These are phyloP conservation scores for Phalanger gymnotis DNA, from an alignment of 2,797 vertebrate species.

Conservation along the genomic window DNA sequence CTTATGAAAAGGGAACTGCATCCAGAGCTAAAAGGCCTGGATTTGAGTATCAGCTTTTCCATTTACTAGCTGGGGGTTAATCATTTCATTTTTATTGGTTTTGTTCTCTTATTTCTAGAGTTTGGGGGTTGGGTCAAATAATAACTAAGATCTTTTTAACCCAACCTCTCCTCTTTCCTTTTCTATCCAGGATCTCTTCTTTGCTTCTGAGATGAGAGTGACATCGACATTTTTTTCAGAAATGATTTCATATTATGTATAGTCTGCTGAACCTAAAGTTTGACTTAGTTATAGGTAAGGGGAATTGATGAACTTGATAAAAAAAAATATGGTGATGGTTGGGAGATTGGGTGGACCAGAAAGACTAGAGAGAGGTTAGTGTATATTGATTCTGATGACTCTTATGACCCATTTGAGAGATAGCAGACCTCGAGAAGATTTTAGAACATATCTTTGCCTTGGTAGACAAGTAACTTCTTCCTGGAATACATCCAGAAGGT, in stretches of 20 bases:
- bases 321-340: background rate
- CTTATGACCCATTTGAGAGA: background rate
- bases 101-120: too few species aligned
- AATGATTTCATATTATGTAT: background rate
- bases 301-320: background rate
- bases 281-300: background rate
- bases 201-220: background rate
- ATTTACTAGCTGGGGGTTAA: too few species aligned
- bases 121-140: too few species aligned
- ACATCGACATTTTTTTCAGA: background rate
- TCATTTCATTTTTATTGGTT: too few species aligned
- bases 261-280: background rate
- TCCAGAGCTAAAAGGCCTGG: too few species aligned
- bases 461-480: background rate
- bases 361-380: background rate
- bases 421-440: background rate
- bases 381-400: background rate
- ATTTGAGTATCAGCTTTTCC: too few species aligned
- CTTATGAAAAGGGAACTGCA: too few species aligned
- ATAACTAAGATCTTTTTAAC: background rate
- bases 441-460: background rate
- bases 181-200: background rate
- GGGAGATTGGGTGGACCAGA: background rate
- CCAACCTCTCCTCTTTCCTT: background rate
- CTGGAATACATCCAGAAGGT: background rate